These are phyloP conservation scores for Mya arenaria DNA, from an alignment of 1,140 invertebrate species.

Conservation along the genomic window DNA sequence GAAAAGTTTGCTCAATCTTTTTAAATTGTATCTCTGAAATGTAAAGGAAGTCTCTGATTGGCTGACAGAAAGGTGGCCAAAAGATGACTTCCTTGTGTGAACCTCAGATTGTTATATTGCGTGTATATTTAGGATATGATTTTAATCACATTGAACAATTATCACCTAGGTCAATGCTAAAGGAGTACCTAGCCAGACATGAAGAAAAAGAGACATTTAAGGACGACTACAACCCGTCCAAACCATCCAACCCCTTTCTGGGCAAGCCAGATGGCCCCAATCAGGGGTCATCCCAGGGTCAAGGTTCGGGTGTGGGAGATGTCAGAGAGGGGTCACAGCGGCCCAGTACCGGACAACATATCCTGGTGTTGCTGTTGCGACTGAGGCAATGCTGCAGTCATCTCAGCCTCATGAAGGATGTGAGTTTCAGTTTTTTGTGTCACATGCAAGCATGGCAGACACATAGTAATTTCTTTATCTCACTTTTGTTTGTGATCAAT, in stretches of 20 bases:
- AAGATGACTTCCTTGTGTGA: no score
- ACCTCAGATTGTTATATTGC: no score
- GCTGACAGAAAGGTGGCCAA: no score
- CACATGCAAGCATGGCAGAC: background rate
- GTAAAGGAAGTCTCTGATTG: no score
- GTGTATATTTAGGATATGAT: no score
- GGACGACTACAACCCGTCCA: constrained; percentile 9
- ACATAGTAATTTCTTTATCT: background rate
- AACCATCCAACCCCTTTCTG: constrained; percentile 42
- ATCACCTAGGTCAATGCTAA: constrained; percentile 66
- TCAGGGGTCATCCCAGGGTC: background rate
- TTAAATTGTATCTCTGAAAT: no score
- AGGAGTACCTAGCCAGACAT: constrained; percentile 76
- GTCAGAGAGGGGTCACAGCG: background rate
- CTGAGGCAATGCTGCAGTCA: constrained; percentile 95
- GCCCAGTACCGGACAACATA: constrained; percentile 71
- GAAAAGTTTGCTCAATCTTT: no score
- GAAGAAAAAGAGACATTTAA: constrained; percentile 71
- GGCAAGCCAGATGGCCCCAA: background rate
- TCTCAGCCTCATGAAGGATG: constrained; percentile 88
- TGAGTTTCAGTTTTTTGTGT: constrained; percentile 70
- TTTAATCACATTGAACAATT: background rate
- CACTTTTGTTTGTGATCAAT: no score
- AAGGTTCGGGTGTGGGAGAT: background rate
- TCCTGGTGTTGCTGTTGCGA: constrained; percentile 91